phyloP scores from a whole-genome alignment of 2,113 vertebrate species.

The Lynx canadensis region DNA sequence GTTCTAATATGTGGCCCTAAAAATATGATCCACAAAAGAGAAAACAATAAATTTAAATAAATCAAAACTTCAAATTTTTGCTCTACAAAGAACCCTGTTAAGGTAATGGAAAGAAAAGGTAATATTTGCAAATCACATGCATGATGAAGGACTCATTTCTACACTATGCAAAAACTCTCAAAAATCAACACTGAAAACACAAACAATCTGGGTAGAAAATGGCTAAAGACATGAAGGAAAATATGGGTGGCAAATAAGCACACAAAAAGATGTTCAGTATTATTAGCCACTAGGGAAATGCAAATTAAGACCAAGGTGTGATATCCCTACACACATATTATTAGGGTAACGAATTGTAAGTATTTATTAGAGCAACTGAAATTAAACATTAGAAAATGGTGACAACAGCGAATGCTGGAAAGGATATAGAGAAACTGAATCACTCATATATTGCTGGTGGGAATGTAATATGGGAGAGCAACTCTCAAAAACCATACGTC shows the following conservation, averaged over 20 bases:
- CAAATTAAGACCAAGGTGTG: neutral
- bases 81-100: neutral
- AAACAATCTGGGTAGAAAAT: neutral
- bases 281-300: neutral
- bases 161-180: neutral
- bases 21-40: neutral
- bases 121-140: neutral
- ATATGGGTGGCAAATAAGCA: neutral
- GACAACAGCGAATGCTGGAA: neutral
- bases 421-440: neutral
- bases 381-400: neutral
- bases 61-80: neutral
- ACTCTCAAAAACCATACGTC: neutral
- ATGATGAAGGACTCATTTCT: neutral
- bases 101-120: neutral
- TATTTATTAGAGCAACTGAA: neutral
- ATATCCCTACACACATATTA: neutral
- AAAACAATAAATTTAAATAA: neutral
- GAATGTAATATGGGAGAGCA: neutral
- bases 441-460: neutral
- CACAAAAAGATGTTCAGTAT: neutral
- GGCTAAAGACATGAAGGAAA: neutral
- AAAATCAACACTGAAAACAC: neutral
- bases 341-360: no score
- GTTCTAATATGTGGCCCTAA: neutral